Percentiles rank a stretch among this genome's conserved stretches.
Evolutionary conservation across 2,888 invertebrate species (phyloP).

Genomic region (Pristionchus maxplancki): DNA sequence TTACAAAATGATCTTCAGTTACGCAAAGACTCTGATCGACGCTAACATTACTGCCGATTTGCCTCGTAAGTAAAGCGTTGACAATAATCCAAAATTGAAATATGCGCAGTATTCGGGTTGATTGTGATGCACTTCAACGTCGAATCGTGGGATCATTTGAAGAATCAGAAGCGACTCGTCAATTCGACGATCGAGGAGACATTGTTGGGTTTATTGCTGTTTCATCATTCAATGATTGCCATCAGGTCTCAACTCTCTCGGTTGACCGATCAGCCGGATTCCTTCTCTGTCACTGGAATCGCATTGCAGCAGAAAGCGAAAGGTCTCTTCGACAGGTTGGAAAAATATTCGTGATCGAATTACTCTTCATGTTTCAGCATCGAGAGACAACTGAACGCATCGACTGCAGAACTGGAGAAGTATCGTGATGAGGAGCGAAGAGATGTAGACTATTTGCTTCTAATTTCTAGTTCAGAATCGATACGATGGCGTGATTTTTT

Average conservation of each 20-base stretch:
- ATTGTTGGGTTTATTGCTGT: neutral
- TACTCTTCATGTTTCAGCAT: neutral
- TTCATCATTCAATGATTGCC: neutral
- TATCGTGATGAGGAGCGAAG: neutral
- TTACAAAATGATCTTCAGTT: neutral
- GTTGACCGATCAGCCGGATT: neutral
- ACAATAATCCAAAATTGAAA: neutral
- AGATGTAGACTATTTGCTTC: neutral
- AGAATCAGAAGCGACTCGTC: conserved; percentile 13
- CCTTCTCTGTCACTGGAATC: neutral
- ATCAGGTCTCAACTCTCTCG: neutral
- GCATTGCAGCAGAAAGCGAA: neutral
- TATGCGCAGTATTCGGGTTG: neutral
- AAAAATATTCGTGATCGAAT: neutral
- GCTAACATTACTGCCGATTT: neutral
- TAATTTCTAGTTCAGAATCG: too few species aligned
- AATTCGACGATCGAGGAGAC: neutral
- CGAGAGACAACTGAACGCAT: neutral
- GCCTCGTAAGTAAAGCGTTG: neutral
- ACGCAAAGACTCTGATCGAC: neutral
- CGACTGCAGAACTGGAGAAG: neutral
- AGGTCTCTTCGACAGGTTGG: neutral
- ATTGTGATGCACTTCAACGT: neutral
- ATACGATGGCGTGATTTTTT: too few species aligned
- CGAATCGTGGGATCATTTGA: neutral